Percentiles rank a stretch among this genome's conserved stretches.
phyloP scores from a whole-genome alignment of 92 coral and sea anemone species.

The Zoanthus solanderi region DNA sequence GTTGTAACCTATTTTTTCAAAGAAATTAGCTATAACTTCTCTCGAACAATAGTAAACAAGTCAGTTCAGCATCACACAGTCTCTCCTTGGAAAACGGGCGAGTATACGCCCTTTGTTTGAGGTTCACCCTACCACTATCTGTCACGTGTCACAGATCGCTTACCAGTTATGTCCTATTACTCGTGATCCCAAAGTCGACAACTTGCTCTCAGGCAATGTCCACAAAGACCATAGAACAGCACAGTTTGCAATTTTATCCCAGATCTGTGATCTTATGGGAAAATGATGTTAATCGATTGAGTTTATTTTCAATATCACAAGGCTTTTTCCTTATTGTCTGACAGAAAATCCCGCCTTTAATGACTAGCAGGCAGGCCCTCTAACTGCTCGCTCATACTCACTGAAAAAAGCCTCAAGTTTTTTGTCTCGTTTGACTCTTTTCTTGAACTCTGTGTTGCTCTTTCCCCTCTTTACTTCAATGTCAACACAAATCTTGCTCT shows the following conservation, averaged over 20 bases:
- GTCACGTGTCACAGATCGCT: background rate
- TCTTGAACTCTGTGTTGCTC: no score
- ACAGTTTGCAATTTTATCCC: background rate
- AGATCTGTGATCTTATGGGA: background rate
- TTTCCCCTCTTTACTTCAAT: no score
- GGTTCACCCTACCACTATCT: background rate
- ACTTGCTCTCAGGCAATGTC: background rate
- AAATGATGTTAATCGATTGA: background rate
- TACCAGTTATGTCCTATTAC: background rate
- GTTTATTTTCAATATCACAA: background rate
- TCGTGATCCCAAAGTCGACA: background rate
- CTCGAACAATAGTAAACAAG: background rate
- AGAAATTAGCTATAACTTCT: background rate
- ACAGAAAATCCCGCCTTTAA: background rate
- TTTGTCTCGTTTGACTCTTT: no score
- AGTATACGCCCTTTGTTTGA: background rate
- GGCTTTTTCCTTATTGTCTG: background rate
- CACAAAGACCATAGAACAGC: background rate
- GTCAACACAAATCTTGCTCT: no score
- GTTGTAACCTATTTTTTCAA: background rate
- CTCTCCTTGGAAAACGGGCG: background rate
- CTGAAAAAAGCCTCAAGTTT: no score
- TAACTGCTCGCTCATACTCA: background rate
- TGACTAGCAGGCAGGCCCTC: background rate
- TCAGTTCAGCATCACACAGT: background rate